phyloP scores from a whole-genome alignment of 1,140 invertebrate genomes.

The Drosophila repleta region DNA sequence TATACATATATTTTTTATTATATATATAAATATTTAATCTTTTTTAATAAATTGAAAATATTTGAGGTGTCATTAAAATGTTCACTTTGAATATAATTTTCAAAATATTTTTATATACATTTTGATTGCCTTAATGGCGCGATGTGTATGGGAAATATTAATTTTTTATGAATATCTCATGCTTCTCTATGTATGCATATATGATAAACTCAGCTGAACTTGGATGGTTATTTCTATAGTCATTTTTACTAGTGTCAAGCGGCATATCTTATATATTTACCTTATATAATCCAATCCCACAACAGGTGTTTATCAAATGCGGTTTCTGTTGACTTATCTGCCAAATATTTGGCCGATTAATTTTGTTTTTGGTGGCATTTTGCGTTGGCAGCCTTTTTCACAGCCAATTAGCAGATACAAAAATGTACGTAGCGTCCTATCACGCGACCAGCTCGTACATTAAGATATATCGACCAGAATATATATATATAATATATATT shows the following conservation, averaged over 20 bases:
- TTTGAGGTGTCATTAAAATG: too few species aligned
- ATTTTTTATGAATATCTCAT: too few species aligned
- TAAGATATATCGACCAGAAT: slow-evolving; percentile 39
- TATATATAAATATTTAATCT: too few species aligned
- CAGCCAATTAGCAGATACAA: slow-evolving; percentile 45
- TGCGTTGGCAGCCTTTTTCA: slow-evolving; percentile 49
- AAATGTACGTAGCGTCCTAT: slow-evolving; percentile 17
- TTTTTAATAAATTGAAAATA: too few species aligned
- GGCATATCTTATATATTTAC: slow-evolving; percentile 10
- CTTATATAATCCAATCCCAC: slow-evolving; percentile 23
- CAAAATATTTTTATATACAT: too few species aligned
- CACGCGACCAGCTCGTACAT: slow-evolving; percentile 41
- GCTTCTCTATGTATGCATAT: too few species aligned
- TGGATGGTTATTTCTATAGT: background rate
- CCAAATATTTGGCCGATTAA: slow-evolving; percentile 56
- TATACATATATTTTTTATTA: too few species aligned
- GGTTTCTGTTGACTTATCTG: slow-evolving; percentile 46
- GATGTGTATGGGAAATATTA: too few species aligned
- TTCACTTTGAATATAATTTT: too few species aligned
- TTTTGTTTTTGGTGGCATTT: slow-evolving; percentile 47
- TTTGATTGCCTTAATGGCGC: too few species aligned
- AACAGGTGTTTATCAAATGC: slow-evolving; percentile 55
- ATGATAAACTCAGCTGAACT: too few species aligned
- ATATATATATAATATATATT: slow-evolving; percentile 15
- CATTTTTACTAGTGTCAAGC: background rate